Percentiles rank a stretch among this genome's conserved stretches.
Evolutionary conservation across 1,140 invertebrate species (phyloP).

Genomic region (Tenebrio molitor): DNA sequence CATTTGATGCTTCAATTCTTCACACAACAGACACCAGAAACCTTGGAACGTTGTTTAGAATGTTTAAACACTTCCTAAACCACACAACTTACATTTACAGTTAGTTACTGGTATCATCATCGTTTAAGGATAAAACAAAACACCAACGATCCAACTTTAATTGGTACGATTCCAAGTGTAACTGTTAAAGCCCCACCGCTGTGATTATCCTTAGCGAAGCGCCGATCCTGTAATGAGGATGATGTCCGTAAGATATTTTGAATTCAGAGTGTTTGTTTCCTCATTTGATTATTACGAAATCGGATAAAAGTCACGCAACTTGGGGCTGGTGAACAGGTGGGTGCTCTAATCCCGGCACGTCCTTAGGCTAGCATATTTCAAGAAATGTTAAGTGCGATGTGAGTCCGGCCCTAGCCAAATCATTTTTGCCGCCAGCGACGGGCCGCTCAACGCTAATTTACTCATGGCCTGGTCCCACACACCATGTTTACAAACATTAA

Average conservation of each 20-base stretch:
- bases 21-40: no score
- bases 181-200: no score
- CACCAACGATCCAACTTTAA: no score
- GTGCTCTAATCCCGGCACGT: conserved; percentile 30
- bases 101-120: no score
- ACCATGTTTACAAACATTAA: conserved; percentile 30
- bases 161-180: no score
- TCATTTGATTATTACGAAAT: not conserved
- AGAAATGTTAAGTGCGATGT: conserved; percentile 29
- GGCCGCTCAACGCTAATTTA: conserved; percentile 30
- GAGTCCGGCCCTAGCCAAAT: conserved; percentile 32
- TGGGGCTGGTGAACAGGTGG: conserved; percentile 10
- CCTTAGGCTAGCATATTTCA: conserved; percentile 19
- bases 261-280: not conserved
- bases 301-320: not conserved
- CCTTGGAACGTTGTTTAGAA: not conserved
- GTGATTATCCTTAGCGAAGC: no score
- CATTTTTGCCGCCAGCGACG: conserved; percentile 11
- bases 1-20: not conserved
- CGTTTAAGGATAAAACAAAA: no score
- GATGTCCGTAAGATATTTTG: no score
- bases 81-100: no score
- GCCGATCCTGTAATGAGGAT: no score
- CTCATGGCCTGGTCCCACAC: conserved; percentile 20
- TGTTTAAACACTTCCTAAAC: not conserved